Base-by-base conservation (phyloP, 2,113 vertebrate species). In the Salvelinus sp. region DNA sequence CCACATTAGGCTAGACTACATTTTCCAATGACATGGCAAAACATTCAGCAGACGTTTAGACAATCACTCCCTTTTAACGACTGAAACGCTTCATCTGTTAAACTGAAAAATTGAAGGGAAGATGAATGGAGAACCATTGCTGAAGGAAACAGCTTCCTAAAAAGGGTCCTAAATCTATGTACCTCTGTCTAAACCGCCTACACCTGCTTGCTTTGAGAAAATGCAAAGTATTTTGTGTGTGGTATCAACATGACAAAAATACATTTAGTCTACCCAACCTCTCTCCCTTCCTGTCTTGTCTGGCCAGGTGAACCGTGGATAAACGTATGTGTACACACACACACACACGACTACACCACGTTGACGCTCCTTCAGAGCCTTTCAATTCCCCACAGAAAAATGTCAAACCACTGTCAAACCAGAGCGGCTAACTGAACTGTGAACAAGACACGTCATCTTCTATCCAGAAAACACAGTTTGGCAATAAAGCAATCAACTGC, bases 11-110 rank as follows among this genome's bases (percentile, higher is more conserved):
- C 25, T 66, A 67, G 64, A 66, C 44, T 47, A 50, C 44, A 67
- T 74, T 54, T 74, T 67, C 27, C 63, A 67, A 54, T 57, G 73
- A 67, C 44, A 74, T n/a, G 25, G 73, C 73, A 74, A 66, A 66
- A 74, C 62, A 74, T 74, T 66, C 62, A 66, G 44, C 63, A 67
- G 73, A 67, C 27, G 64, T 67, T 67, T 12, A 28, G 47, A 54
- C 23, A 54, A 50, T 67, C 73, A 28, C n/a, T 13, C 62, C 62
- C 64, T 54, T 74, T 50, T 63, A 13, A 74, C 69, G n/a, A 62
- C 27, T 25, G 4, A 25, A 68, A 71, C 12, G 50, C n/a, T 4
- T 27, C 72, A 47, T 73, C 54, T 33, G 70, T 72, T 58, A 73
- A 38, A 38, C 27, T 58, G 5, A 18, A 54, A 54, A 54, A 54